A percentile compares a stretch with the other conserved stretches of the same genome.
Conservation (phyloP, 2,888 invertebrate genomes). For the Drosophila prolongata region DNA sequence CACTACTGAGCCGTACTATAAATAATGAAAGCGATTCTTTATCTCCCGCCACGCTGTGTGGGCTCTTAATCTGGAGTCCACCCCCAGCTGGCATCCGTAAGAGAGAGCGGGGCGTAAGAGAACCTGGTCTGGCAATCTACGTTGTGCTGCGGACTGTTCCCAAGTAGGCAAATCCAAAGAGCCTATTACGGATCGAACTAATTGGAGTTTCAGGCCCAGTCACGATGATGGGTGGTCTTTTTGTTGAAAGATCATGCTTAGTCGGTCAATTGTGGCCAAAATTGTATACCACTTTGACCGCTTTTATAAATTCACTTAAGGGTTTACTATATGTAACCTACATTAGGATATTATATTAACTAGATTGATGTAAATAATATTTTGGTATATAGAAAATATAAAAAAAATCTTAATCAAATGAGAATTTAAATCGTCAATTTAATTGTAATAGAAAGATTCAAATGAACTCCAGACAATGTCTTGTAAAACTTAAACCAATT, state of each 20-base stretch:
- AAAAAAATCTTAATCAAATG: too few relatives aligned
- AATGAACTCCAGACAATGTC: too few relatives aligned
- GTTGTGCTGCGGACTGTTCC: not conserved
- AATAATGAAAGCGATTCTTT: not conserved
- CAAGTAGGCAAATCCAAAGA: not conserved
- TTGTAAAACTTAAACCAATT: not conserved
- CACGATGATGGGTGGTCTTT: not conserved
- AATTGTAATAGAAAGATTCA: too few relatives aligned
- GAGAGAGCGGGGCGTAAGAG: slow-evolving; percentile 6
- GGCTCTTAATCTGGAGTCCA: slow-evolving; percentile 7
- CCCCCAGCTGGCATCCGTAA: slow-evolving; percentile 3
- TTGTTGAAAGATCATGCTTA: not conserved
- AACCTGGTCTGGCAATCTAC: not conserved
- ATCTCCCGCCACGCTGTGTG: slow-evolving; percentile 1
- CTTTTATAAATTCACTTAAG: too few relatives aligned
- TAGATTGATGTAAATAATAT: too few relatives aligned
- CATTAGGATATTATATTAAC: too few relatives aligned
- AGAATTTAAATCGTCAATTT: not conserved
- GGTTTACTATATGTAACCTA: too few relatives aligned
- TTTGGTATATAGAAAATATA: too few relatives aligned
- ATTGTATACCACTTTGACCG: not conserved
- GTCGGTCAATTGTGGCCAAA: not conserved
- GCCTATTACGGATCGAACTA: not conserved
- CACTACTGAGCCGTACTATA: slow-evolving; percentile 9
- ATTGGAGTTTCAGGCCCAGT: not conserved